A percentile compares a stretch with the other conserved stretches of the same genome.
Conservation (phyloP, 1,140 invertebrate genomes). For the Habropoda laboriosa region DNA sequence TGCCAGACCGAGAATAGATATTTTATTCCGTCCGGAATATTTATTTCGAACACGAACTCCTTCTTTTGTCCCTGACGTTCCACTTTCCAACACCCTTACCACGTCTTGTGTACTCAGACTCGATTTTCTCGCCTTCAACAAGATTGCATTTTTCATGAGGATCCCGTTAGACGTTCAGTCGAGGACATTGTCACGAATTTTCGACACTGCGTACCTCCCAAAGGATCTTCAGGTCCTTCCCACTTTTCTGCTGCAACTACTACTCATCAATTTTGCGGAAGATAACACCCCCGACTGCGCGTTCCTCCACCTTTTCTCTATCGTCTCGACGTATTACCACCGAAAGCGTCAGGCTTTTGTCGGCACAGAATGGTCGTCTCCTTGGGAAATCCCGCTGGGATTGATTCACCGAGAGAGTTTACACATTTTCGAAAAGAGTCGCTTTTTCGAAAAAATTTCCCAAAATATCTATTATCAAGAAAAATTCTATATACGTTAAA, state of each 20-base stretch:
- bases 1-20: conserved; percentile 2
- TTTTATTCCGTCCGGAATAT: conserved; percentile 32
- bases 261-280: conserved; percentile 40
- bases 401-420: neutral
- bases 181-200: conserved; percentile 19
- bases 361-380: neutral
- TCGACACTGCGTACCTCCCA: neutral
- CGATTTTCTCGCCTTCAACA: neutral
- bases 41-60: neutral
- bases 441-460: neutral
- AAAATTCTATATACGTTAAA: too few species aligned
- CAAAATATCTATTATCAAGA: neutral
- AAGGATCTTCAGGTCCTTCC: neutral
- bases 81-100: neutral
- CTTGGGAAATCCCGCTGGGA: conserved; percentile 16
- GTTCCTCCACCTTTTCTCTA: neutral
- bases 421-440: neutral
- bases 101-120: neutral
- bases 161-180: neutral
- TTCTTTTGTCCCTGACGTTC: conserved; percentile 13
- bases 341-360: conserved; percentile 14
- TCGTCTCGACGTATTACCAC: neutral
- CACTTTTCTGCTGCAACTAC: neutral
- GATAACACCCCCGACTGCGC: neutral
- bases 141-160: conserved; percentile 22